Conservation (phyloP, 92 coral and sea anemone species). For the Phenganax stokvisi region DNA sequence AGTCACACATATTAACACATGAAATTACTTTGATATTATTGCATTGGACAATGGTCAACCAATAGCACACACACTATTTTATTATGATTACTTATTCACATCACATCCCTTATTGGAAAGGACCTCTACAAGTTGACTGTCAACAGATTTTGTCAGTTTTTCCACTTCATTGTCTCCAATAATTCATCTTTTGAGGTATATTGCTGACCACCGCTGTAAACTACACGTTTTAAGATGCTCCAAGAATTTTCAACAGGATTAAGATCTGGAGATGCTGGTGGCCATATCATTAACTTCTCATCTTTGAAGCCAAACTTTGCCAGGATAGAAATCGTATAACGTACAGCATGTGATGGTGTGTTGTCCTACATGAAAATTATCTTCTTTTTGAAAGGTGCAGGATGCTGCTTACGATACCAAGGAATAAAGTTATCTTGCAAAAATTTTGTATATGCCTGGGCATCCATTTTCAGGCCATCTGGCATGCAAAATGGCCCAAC, state of each 20-base stretch:
- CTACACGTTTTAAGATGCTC: neutral
- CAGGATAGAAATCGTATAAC: neutral
- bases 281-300: conserved; percentile 9
- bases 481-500: too few species aligned
- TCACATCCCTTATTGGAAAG: neutral
- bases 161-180: neutral
- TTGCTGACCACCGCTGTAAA: conserved; percentile 10
- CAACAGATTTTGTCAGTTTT: neutral
- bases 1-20: neutral
- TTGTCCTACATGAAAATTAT: conserved; percentile 2
- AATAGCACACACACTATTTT: conserved; percentile 2
- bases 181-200: neutral
- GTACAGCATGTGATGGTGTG: conserved; percentile 5
- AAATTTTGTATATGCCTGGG: neutral
- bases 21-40: neutral
- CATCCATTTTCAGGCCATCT: neutral
- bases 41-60: neutral
- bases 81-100: neutral
- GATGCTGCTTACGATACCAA: conserved; percentile 4
- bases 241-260: neutral
- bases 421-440: neutral
- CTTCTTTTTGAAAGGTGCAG: conserved; percentile 2
- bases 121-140: neutral
- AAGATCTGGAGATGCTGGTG: neutral
- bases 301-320: neutral